Conservation (phyloP, 2,888 invertebrate species). For the Patella caerulea region DNA sequence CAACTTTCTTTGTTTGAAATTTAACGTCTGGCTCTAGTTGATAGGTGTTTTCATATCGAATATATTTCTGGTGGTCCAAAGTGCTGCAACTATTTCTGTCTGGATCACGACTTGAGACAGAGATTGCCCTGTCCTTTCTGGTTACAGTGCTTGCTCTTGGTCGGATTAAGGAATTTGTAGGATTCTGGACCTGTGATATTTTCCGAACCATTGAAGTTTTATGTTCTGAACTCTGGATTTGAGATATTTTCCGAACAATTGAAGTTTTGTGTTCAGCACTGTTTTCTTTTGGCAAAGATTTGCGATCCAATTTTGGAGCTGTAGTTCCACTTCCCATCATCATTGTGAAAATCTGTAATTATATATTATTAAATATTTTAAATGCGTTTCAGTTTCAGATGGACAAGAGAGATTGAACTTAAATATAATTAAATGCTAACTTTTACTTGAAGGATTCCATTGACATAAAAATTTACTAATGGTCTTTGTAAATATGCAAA, state of each 20-base stretch:
- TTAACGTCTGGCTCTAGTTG: conserved; percentile 53
- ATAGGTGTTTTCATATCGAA: conserved; percentile 61
- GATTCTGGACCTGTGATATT: not conserved
- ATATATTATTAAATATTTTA: not conserved
- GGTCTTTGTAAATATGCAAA: no score
- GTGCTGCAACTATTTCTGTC: conserved; percentile 49
- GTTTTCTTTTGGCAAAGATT: not conserved
- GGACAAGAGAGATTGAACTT: no score
- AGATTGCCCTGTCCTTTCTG: conserved; percentile 28
- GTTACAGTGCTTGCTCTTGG: conserved; percentile 36
- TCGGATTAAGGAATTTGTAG: conserved; percentile 18
- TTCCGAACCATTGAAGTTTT: not conserved
- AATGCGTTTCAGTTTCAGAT: no score
- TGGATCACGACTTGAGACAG: conserved; percentile 39
- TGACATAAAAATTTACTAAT: no score
- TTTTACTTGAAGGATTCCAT: no score
- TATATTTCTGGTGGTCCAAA: conserved; percentile 34
- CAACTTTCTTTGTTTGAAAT: conserved; percentile 44
- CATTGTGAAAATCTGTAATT: not conserved
- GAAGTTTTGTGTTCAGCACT: not conserved
- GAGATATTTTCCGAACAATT: not conserved
- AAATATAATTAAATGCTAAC: no score
- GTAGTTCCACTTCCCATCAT: not conserved
- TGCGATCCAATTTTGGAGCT: not conserved
- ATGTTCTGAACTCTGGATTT: not conserved